Evolutionary conservation across 2,888 invertebrate genomes (phyloP), one percentile per base, ranked within the genome.

Genomic region (Dicycla oo): DNA sequence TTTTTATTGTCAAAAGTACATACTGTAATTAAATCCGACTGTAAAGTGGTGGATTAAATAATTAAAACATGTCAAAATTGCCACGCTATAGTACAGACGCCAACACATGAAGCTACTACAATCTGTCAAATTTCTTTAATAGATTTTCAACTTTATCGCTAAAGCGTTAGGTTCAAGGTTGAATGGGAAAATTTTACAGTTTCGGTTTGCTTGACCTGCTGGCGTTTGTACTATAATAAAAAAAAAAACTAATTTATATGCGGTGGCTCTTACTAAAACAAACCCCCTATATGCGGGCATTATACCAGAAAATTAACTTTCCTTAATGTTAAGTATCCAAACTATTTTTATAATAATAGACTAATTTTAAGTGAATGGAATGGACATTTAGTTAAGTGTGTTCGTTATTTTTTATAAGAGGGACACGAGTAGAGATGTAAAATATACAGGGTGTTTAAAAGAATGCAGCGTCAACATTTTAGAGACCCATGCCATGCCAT

Each of bases 381-480:
- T 45, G 51, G 23, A 69, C 43, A 53, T 69, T 69, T 65, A 23
- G n/a, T n/a, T n/a, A n/a, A n/a, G 40, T 38, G 18, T 40, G 47
- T 34, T 38, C 20, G 20, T 74, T 47, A 23, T 49, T 72, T 72
- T 49, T 56, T 78, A 69, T 45, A 45, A 78, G 18, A 56, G 75
- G 78, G 61, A 72, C 79, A 73, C 62, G 75, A 75, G 43, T 43
- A 51, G 49, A 78, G 45, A 45, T 45, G 0, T 26, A 5, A 60
- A 40, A 30, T 34, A 57, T 10, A 56, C 43, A 77, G 70, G 61
- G 30, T 70, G 20, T 30, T 56, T 20, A 62, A 23, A 56, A 54
- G 34, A 49, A 43, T 56, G 15, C n/a, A 38, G 23, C 62, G 40
- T 78, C 47, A 45, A 49, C 34, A 62, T 62, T 49, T 62, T n/a